These are phyloP conservation scores for Venturia canescens DNA, from an alignment of 1,140 invertebrate genomes.

Conservation along the genomic window DNA sequence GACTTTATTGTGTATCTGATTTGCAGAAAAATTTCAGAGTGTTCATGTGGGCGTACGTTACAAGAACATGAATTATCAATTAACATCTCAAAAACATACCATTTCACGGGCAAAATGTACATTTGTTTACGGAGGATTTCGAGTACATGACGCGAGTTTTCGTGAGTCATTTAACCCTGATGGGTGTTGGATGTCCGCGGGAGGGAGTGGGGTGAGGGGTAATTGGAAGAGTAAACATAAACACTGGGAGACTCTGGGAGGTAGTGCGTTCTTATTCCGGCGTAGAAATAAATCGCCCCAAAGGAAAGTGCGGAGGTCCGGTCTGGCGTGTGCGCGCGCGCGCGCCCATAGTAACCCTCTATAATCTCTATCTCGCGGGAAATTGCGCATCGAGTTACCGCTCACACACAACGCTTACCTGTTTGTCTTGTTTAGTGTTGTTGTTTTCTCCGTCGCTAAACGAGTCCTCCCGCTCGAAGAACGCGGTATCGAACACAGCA, in stretches of 20 bases:
- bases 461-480: too few species aligned
- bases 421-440: neutral
- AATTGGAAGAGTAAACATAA: conserved; percentile 73
- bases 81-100: too few species aligned
- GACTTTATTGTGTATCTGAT: neutral
- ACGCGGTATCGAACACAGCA: too few species aligned
- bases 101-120: neutral
- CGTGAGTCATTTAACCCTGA: neutral
- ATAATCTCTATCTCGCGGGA: conserved; percentile 15
- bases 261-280: neutral
- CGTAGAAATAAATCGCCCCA: neutral
- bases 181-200: neutral
- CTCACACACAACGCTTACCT: conserved; percentile 15
- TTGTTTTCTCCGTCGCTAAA: neutral
- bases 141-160: too few species aligned
- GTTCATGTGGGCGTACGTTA: too few species aligned
- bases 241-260: conserved; percentile 54
- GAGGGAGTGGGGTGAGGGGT: conserved; percentile 49
- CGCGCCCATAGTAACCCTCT: neutral
- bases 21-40: neutral
- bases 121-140: neutral
- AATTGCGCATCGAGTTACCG: conserved; percentile 35
- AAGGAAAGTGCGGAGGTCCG: neutral
- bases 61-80: too few species aligned
- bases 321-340: neutral